phyloP scores from a whole-genome alignment of 2,113 vertebrate genomes.

The Ammospiza caudacuta region DNA sequence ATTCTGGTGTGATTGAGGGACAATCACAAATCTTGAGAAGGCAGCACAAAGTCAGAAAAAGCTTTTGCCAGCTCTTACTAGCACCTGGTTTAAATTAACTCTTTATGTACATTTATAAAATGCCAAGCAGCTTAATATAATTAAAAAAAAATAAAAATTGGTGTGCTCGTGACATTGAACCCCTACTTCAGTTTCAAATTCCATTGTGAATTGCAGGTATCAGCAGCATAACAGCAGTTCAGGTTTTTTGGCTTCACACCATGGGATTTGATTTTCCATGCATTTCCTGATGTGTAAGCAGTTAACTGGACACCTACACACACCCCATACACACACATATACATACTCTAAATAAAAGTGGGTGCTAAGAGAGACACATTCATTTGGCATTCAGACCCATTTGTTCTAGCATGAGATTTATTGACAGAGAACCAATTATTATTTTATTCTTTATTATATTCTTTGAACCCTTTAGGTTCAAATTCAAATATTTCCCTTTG shows the following conservation, averaged over 20 bases:
- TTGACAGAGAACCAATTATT: neutral
- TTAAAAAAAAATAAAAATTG: neutral
- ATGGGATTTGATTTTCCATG: neutral
- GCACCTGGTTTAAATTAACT: neutral
- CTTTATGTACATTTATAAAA: neutral
- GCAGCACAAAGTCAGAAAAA: neutral
- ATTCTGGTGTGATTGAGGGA: neutral
- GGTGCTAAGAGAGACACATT: neutral
- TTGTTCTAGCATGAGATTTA: neutral
- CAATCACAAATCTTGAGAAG: neutral
- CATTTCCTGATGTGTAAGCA: neutral
- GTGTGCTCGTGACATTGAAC: neutral
- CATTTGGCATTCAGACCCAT: neutral
- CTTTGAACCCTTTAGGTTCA: neutral
- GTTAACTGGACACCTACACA: neutral
- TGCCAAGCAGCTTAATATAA: neutral
- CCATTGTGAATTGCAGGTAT: neutral
- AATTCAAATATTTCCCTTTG: neutral
- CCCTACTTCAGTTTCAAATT: neutral
- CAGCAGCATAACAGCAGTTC: neutral
- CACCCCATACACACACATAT: rapidly evolving
- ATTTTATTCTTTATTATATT: neutral
- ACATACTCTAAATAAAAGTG: neutral
- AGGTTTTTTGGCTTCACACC: neutral
- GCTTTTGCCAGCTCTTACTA: neutral